A percentile compares a stretch with the other conserved stretches of the same genome.
phyloP scores from a whole-genome alignment of 2,888 invertebrate genomes.

The Acleris holmiana region DNA sequence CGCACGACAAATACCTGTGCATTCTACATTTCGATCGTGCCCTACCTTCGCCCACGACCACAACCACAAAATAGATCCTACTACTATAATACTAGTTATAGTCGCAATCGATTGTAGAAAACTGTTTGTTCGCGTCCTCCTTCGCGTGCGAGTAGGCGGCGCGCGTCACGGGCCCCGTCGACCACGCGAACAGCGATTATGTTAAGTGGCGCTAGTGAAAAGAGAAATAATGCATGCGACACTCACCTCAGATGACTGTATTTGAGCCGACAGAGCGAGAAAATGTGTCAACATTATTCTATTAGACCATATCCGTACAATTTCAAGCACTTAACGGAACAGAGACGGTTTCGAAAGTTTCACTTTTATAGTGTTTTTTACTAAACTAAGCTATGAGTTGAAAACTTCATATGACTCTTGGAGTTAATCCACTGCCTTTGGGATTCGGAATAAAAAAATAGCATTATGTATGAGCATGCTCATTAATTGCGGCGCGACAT shows the following conservation, averaged over 20 bases:
- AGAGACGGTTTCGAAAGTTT: too few species aligned
- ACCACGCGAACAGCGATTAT: neutral
- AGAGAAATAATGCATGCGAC: neutral
- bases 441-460: too few species aligned
- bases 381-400: too few species aligned
- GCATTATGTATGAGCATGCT: too few species aligned
- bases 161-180: neutral
- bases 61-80: too few species aligned
- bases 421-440: too few species aligned
- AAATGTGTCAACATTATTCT: too few species aligned
- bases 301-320: too few species aligned
- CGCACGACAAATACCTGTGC: slow-evolving; percentile 21
- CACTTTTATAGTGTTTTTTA: too few species aligned
- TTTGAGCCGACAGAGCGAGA: slow-evolving; percentile 90
- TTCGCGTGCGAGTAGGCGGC: neutral
- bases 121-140: neutral
- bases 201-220: neutral
- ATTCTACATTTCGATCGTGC: slow-evolving; percentile 15
- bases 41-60: slow-evolving; percentile 1
- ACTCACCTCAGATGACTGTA: neutral
- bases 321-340: too few species aligned
- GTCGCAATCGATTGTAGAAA: neutral
- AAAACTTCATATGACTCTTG: too few species aligned
- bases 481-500: too few species aligned
- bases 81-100: neutral